Evolutionary conservation across 2,113 vertebrate genomes (phyloP).

Genomic region (Bostrychus sinensis): DNA sequence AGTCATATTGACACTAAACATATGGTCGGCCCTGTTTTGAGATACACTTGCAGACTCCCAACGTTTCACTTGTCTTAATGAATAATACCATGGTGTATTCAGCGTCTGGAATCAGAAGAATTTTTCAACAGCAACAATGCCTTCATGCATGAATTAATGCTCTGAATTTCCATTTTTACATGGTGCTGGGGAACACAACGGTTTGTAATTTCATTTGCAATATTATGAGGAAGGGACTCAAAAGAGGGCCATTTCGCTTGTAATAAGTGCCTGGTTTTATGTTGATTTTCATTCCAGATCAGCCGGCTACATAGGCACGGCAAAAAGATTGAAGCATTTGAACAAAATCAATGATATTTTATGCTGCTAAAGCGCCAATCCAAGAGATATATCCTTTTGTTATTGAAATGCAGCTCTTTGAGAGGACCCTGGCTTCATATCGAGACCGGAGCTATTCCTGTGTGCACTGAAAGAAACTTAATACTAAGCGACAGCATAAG

Average conservation of each 20-base stretch:
- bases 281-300: slow-evolving; percentile 56
- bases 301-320: slow-evolving; percentile 38
- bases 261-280: slow-evolving; percentile 60
- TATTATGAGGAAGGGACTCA: slow-evolving; percentile 59
- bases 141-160: slow-evolving; percentile 77
- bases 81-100: slow-evolving; percentile 81
- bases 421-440: slow-evolving; percentile 54
- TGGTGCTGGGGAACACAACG: slow-evolving; percentile 57
- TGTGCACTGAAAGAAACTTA: slow-evolving; percentile 58
- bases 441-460: slow-evolving; percentile 61
- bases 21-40: slow-evolving; percentile 81
- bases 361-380: slow-evolving; percentile 58
- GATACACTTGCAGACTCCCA: slow-evolving; percentile 77
- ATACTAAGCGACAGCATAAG: slow-evolving; percentile 74
- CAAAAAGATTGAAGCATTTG: slow-evolving; percentile 59
- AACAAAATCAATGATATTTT: slow-evolving; percentile 68
- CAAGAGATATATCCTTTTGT: slow-evolving; percentile 60
- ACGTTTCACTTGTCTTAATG: slow-evolving; percentile 83
- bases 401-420: slow-evolving; percentile 64
- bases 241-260: slow-evolving; percentile 39
- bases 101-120: slow-evolving; percentile 71
- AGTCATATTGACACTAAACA: slow-evolving; percentile 86
- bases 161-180: slow-evolving; percentile 66
- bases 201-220: slow-evolving; percentile 71
- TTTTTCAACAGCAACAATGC: slow-evolving; percentile 68